Base-by-base conservation (phyloP, 2,113 vertebrate genomes). In the Bothrops jararaca region DNA sequence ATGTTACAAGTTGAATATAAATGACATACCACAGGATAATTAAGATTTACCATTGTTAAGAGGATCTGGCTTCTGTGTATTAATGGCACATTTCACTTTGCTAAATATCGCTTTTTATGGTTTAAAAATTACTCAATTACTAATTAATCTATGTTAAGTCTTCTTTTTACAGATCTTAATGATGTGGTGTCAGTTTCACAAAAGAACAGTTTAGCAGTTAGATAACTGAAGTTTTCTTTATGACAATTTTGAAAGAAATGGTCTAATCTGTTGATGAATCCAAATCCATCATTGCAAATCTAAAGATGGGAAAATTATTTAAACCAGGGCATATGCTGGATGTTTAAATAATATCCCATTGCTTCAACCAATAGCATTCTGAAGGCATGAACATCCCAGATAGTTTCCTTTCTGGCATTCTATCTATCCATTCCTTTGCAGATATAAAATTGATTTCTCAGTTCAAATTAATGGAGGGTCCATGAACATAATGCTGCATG, bases 181-280 rank as follows among this genome's bases (percentile, higher is more conserved):
- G 92, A 52, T 86, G 56, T 91, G 89, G 45, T 95, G 60, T 64
- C 54, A 86, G n/a, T 56, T 92, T 94, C 92, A 54, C 80, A 94
- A 92, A 90, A 54, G 11, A 64, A 87, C 15, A 2, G 34, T 24
- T 92, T 91, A 74, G 22, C 56, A 48, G 48, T 74, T 1, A 52
- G 34, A 12, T 26, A 89, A 20, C 50, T 86, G 54, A 85, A 89
- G 34, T 10, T 89, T 89, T 86, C 13, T 48, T 22, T 13, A 69
- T 88, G 39, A 88, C 18, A 85, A 5, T 50, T 92, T 13, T 85
- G 53, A 89, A 89, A 89, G 74, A 53, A 54, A 74, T 9, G 7
- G 18, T 64, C 48, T 18, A 34, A n/a, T 26, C 48, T 90, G 64
- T 90, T 80, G 48, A 39, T 80, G 50, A 29, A 23, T 29, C 50